Percentiles rank a stretch among this genome's conserved stretches.
phyloP scores from a whole-genome alignment of 2,797 vertebrate species.

The Sphenopsis melanotis region DNA sequence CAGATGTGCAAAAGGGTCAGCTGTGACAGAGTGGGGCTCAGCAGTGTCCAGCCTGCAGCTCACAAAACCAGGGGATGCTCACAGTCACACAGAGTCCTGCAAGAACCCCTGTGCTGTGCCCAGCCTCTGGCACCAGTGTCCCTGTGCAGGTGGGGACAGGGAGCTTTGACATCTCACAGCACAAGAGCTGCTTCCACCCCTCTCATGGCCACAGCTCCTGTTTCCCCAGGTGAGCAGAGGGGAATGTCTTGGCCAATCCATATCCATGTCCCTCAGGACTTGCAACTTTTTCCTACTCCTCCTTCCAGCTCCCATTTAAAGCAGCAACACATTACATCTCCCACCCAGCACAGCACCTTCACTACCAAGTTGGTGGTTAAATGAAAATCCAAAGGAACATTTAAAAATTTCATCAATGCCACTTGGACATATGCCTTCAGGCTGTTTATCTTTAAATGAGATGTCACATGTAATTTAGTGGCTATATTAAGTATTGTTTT shows the following conservation, averaged over 20 bases:
- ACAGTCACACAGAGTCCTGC: neutral
- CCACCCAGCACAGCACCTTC: neutral
- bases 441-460: slow-evolving; percentile 60
- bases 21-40: neutral
- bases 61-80: fast-evolving
- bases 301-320: neutral
- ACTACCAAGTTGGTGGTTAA: neutral
- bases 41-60: neutral
- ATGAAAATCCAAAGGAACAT: slow-evolving; percentile 25
- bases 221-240: neutral
- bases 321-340: neutral
- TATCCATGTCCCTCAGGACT: fast-evolving
- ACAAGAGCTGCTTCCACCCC: neutral
- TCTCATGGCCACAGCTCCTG: neutral
- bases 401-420: slow-evolving; percentile 48
- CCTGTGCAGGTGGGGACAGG: fast-evolving
- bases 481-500: slow-evolving; percentile 43
- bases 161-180: neutral
- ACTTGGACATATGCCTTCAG: slow-evolving; percentile 36
- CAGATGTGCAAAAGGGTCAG: neutral
- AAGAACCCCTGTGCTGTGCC: fast-evolving
- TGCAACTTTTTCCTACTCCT: neutral
- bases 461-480: slow-evolving; percentile 54
- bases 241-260: neutral
- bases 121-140: neutral